phyloP scores from a whole-genome alignment of 2,113 vertebrate genomes.

The Baryphthengus martii region DNA sequence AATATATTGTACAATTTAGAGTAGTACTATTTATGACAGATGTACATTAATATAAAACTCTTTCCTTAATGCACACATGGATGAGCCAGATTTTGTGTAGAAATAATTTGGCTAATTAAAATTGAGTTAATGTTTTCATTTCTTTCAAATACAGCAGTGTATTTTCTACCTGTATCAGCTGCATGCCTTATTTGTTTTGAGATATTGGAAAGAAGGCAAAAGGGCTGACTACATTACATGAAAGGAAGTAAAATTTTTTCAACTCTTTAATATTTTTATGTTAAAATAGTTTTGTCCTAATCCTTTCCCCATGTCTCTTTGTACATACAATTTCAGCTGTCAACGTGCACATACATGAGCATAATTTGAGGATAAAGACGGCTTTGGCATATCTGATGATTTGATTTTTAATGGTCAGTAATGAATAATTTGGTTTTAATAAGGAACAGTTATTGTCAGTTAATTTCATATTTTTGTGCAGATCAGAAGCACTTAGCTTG shows the following conservation, averaged over 20 bases:
- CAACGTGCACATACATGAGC: neutral
- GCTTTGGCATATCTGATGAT: neutral
- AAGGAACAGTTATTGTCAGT: neutral
- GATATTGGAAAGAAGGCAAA: neutral
- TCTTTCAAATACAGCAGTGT: neutral
- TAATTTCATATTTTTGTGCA: neutral
- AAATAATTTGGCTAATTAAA: constrained; percentile 62
- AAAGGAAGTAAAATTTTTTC: neutral
- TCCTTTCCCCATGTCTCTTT: neutral
- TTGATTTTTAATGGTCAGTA: neutral
- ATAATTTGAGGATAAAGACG: neutral
- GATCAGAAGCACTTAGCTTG: neutral
- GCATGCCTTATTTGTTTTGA: neutral
- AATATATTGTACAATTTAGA: constrained; percentile 1
- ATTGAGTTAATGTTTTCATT: constrained; percentile 39
- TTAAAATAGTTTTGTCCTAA: neutral
- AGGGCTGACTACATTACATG: neutral
- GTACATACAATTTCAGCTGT: neutral
- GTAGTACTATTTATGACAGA: constrained; percentile 26
- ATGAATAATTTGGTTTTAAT: neutral
- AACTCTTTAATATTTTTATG: neutral
- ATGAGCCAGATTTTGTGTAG: neutral
- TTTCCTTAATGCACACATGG: neutral
- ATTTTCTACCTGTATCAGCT: constrained; percentile 10
- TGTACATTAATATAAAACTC: constrained; percentile 36